These are phyloP conservation scores for Drosophila malerkotliana DNA, from an alignment of 1,140 invertebrate species.

Conservation along the genomic window DNA sequence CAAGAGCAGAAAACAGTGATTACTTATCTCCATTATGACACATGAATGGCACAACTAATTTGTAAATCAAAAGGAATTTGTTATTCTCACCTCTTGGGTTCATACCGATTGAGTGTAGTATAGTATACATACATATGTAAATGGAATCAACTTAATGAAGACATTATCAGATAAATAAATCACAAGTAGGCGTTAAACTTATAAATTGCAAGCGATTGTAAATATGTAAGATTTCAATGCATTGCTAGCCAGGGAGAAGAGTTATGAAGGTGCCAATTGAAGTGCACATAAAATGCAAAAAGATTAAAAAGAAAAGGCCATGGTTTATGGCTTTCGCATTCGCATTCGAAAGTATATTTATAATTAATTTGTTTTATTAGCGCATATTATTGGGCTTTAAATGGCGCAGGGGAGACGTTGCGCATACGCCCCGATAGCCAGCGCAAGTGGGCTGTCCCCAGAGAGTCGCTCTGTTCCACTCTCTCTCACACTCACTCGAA, in stretches of 20 bases:
- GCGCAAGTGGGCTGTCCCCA: conserved; percentile 70
- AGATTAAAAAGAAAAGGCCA: conserved; percentile 39
- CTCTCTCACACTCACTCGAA: conserved; percentile 16
- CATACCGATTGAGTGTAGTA: conserved; percentile 31
- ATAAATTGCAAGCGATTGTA: conserved; percentile 34
- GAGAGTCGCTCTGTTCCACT: conserved; percentile 24
- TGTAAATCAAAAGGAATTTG: conserved; percentile 50
- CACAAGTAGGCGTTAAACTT: conserved; percentile 42
- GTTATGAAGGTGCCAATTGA: conserved; percentile 49
- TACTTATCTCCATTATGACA: conserved; percentile 49
- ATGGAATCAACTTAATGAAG: conserved; percentile 50
- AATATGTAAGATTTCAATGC: conserved; percentile 17
- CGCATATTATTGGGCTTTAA: conserved; percentile 34
- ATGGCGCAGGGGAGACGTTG: conserved; percentile 51
- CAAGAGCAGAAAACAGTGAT: conserved; percentile 19
- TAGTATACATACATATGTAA: conserved; percentile 22
- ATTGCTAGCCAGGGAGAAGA: conserved; percentile 23
- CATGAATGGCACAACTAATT: conserved; percentile 49
- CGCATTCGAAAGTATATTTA: neutral
- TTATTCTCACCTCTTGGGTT: conserved; percentile 39
- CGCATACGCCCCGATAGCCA: conserved; percentile 71
- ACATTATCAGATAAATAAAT: conserved; percentile 52
- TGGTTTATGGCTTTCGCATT: conserved; percentile 37
- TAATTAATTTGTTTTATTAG: conserved; percentile 39
- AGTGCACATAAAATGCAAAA: conserved; percentile 12